Evolutionary conservation across 2,113 vertebrate species (phyloP).

Genomic region (Hemiscyllium ocellatum): DNA sequence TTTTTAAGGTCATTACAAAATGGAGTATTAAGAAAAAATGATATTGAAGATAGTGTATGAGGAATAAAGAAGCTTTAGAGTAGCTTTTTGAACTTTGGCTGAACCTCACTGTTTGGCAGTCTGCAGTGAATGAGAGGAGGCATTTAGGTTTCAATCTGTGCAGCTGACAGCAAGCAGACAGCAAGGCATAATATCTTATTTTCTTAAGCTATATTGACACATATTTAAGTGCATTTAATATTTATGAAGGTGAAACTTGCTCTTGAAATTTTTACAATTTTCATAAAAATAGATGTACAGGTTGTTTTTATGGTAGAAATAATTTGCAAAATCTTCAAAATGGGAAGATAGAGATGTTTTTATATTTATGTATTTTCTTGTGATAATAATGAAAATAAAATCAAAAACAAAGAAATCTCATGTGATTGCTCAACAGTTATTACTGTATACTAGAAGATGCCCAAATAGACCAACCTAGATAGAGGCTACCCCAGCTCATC

Average conservation of each 20-base stretch:
- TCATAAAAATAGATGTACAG: constrained; percentile 74
- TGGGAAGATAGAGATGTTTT: neutral
- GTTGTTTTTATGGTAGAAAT: constrained; percentile 73
- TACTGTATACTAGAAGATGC: too few species aligned
- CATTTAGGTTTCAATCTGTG: constrained; percentile 79
- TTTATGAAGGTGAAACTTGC: constrained; percentile 73
- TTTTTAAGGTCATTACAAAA: neutral
- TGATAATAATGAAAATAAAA: neutral
- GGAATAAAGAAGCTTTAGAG: constrained; percentile 59
- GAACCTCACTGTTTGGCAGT: constrained; percentile 76
- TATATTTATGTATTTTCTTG: neutral
- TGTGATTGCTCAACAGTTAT: neutral
- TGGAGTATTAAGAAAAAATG: neutral
- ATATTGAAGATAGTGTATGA: constrained; percentile 32
- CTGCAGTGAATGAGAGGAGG: constrained; percentile 74
- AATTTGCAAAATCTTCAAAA: constrained; percentile 5
- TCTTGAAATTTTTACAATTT: constrained; percentile 62
- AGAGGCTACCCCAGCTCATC: too few species aligned
- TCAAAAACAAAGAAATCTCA: neutral
- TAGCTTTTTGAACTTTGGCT: constrained; percentile 86
- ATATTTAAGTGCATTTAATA: constrained; percentile 86
- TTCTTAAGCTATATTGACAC: constrained; percentile 88
- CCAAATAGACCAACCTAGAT: too few species aligned
- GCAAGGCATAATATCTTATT: constrained; percentile 98
- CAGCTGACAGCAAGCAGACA: constrained; percentile 90